A percentile compares a stretch with the other conserved stretches of the same genome.
Evolutionary conservation across 2,888 invertebrate species (phyloP).

Genomic region (Megastigmus dorsalis): DNA sequence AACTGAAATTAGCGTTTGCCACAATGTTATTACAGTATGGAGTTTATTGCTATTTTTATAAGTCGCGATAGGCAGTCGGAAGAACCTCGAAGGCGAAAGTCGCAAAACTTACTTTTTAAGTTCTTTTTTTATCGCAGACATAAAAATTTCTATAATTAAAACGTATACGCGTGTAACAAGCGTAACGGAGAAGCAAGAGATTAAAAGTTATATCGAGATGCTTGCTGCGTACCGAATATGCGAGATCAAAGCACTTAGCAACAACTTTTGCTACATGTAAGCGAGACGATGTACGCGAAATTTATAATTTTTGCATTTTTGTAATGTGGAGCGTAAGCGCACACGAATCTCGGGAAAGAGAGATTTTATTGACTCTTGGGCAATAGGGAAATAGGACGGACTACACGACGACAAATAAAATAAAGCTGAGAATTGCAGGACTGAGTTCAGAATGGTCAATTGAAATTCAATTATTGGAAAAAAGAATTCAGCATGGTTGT

Average conservation of each 20-base stretch:
- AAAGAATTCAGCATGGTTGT: too few species aligned
- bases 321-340: conserved; percentile 12
- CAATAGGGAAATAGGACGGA: not conserved
- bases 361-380: conserved; percentile 8
- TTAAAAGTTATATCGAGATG: not conserved
- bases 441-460: not conserved
- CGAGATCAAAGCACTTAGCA: not conserved
- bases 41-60: not conserved
- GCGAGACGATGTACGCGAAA: not conserved
- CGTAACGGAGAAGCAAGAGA: not conserved
- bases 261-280: conserved; percentile 4
- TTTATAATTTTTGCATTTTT: conserved; percentile 49
- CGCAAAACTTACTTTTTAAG: conserved; percentile 2
- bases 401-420: not conserved
- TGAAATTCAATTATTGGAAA: not conserved
- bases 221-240: not conserved
- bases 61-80: conserved; percentile 30
- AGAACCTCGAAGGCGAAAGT: conserved; percentile 38
- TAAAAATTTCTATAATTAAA: too few species aligned
- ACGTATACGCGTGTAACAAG: not conserved
- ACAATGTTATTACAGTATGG: too few species aligned
- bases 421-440: not conserved
- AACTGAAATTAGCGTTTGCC: too few species aligned
- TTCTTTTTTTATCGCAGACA: too few species aligned
- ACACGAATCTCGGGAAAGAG: not conserved